phyloP scores from a whole-genome alignment of 2,113 vertebrate genomes.

The Gopherus evgoodei region DNA sequence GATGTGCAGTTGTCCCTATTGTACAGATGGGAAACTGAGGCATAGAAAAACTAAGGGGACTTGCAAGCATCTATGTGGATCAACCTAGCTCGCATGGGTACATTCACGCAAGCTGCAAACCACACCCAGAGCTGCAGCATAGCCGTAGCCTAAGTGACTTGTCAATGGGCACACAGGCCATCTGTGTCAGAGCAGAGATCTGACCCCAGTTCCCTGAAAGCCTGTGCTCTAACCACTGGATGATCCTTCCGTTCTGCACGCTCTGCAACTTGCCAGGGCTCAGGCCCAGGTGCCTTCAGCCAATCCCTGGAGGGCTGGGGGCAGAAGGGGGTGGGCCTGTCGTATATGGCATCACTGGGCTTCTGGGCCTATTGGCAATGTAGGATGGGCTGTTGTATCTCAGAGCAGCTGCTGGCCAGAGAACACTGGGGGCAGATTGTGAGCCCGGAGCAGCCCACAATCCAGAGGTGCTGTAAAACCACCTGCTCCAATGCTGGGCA shows the following conservation, averaged over 20 bases:
- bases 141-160: not conserved
- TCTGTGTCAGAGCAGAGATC: not conserved
- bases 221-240: not conserved
- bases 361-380: not conserved
- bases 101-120: not conserved
- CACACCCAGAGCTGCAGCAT: not conserved
- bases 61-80: not conserved
- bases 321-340: not conserved
- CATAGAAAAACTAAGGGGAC: not conserved
- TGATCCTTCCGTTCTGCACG: fast-evolving
- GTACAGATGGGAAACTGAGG: not conserved
- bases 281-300: not conserved
- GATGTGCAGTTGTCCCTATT: not conserved
- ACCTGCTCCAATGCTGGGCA: not conserved
- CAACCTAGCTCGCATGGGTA: not conserved
- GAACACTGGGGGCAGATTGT: too few relatives aligned
- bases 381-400: not conserved
- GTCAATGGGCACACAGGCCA: not conserved
- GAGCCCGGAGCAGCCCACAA: not conserved
- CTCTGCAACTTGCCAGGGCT: not conserved
- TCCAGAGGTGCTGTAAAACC: not conserved
- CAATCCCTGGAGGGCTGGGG: not conserved
- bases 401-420: too few relatives aligned
- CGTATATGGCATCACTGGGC: not conserved
- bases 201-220: not conserved